Evolutionary conservation across 2,797 vertebrate species (phyloP).

Genomic region (Decapterus maruadsi): DNA sequence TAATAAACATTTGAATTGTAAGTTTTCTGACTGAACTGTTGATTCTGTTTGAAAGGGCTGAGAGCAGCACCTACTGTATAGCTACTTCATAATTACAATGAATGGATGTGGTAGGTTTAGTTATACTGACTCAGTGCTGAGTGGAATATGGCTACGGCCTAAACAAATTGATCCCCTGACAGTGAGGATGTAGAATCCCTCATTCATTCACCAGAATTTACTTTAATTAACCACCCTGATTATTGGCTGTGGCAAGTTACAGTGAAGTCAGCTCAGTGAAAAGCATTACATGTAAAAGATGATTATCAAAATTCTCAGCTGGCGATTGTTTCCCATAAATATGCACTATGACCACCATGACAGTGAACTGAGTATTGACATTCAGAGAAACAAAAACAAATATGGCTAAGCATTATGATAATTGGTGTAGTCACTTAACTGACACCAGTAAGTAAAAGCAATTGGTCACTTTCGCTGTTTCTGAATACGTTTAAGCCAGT

Average conservation of each 20-base stretch:
- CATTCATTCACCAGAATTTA: neutral
- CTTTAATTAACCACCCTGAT: neutral
- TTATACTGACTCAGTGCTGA: neutral
- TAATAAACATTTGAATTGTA: too few species aligned
- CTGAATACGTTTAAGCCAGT: neutral
- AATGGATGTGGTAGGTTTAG: neutral
- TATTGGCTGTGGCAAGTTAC: neutral
- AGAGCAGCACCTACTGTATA: too few species aligned
- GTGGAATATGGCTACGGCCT: neutral
- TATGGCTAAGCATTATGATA: too few species aligned
- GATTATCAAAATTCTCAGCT: neutral
- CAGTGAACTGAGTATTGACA: neutral
- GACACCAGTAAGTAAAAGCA: neutral
- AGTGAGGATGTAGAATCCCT: neutral
- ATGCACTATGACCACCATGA: neutral
- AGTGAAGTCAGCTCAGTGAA: neutral
- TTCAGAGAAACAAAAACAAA: neutral
- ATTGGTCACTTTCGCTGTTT: neutral
- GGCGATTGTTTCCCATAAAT: neutral
- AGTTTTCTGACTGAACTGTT: too few species aligned
- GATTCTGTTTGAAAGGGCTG: neutral
- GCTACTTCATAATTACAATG: neutral
- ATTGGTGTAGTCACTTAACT: too few species aligned
- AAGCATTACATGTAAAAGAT: neutral
- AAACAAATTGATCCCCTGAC: constrained; percentile 4